phyloP scores from a whole-genome alignment of 2,113 vertebrate species.

The Cryptomyrus ogoouensis region DNA sequence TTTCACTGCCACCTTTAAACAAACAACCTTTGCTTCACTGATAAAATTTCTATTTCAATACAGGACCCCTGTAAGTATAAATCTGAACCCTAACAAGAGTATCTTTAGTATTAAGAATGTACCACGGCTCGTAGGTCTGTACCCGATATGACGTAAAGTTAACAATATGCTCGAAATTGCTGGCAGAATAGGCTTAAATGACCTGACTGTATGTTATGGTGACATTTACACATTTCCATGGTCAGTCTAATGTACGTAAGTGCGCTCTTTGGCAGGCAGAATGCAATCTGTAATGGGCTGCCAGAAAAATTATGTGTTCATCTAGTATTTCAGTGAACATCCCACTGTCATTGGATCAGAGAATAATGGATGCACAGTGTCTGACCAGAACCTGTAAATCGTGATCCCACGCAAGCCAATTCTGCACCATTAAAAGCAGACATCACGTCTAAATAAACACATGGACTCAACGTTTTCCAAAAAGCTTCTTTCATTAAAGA shows the following conservation, averaged over 20 bases:
- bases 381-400: not conserved
- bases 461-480: not conserved
- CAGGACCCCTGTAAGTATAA: not conserved
- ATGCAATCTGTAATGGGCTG: not conserved
- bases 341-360: not conserved
- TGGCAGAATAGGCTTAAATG: not conserved
- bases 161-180: not conserved
- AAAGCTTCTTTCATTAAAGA: not conserved
- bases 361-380: not conserved
- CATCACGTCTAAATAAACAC: not conserved
- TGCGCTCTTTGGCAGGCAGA: not conserved
- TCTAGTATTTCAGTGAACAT: not conserved
- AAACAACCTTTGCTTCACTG: not conserved
- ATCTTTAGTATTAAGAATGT: not conserved
- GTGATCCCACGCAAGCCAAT: not conserved
- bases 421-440: not conserved
- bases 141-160: not conserved
- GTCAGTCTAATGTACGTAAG: not conserved
- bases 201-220: not conserved
- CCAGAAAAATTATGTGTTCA: not conserved
- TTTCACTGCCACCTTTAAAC: not conserved
- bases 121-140: not conserved
- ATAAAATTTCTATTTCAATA: not conserved
- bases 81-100: not conserved
- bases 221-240: not conserved